phyloP scores from a whole-genome alignment of 2,888 invertebrate species.

The Microdon myrmicae region DNA sequence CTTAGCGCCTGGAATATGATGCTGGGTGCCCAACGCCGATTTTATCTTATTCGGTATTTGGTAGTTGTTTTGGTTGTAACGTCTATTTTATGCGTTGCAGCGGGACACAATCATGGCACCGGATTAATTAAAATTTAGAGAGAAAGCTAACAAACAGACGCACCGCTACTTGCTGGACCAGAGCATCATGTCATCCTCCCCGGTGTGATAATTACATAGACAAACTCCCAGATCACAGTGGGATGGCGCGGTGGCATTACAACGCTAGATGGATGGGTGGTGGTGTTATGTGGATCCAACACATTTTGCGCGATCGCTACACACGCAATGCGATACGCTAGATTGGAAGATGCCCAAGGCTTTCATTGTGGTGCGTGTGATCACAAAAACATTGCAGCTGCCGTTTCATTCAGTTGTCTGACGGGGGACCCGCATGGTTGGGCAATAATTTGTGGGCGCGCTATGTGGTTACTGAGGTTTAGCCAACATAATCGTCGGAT shows the following conservation, averaged over 20 bases:
- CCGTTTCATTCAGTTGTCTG: slow-evolving; percentile 32
- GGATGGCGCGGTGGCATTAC: slow-evolving; percentile 8
- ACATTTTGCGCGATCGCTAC: slow-evolving; percentile 8
- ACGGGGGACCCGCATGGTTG: slow-evolving; percentile 15
- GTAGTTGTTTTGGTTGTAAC: slow-evolving; percentile 34
- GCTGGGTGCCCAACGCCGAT: slow-evolving; percentile 10
- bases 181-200: slow-evolving; percentile 37
- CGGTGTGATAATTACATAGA: slow-evolving; percentile 43
- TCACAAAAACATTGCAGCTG: slow-evolving; percentile 25
- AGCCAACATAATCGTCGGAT: too few relatives aligned
- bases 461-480: slow-evolving; percentile 13
- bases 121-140: slow-evolving; percentile 52
- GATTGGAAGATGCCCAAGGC: slow-evolving; percentile 10
- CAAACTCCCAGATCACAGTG: slow-evolving; percentile 24
- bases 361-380: slow-evolving; percentile 21
- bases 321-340: slow-evolving; percentile 14
- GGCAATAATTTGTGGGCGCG: slow-evolving; percentile 5
- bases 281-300: slow-evolving; percentile 13
- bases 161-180: slow-evolving; percentile 40
- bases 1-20: slow-evolving; percentile 35
- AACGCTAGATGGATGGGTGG: slow-evolving; percentile 1
- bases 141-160: slow-evolving; percentile 33
- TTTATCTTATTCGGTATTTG: slow-evolving; percentile 29
- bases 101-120: slow-evolving; percentile 38
- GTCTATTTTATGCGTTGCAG: slow-evolving; percentile 32